Base-by-base conservation (phyloP, 2,888 invertebrate species). In the Caenorhabditis uteleia region DNA sequence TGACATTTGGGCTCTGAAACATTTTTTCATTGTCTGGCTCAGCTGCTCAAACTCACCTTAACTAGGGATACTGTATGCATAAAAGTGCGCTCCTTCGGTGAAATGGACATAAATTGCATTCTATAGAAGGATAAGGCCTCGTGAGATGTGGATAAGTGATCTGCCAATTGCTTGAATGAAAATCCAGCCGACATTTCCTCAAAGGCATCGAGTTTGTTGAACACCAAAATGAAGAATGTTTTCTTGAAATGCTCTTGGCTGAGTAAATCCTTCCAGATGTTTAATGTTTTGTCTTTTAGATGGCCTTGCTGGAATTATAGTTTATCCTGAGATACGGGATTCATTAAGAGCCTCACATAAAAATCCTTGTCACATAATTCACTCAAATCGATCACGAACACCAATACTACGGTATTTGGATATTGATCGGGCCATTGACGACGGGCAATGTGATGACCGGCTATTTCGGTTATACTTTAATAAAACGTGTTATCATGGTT, bases 401-500 rank as follows among this genome's bases (percentile, higher is more conserved):
- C 46, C 16, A 74, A 36, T 4, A 68, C 59, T 5, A 33, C 44
- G 1, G 67, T 65, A n/a, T 68, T 54, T 10, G 44, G 46, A 46
- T 62, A 74, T 40, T 56, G 67, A 4, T 65, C 56, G 12, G 48
- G 10, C 75, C 75, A 75, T 16, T 34, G 36, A 3, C 57, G 39
- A 31, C 75, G 48, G 51, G 65, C 71, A 25, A 75, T 60, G 48
- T 75, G 75, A 44, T 75, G 73, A 8, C 75, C 75, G 8, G 75
- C 74, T 21, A 75, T 59, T 43, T 75, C 75, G 43, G 62, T 42
- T 8, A 75, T 27, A 21, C 73, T 73, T 45, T 23, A 68, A 57
- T n/a, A 46, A 29, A 42, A 33, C 36, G 1, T 6, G 26, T 44
- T 36, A 29, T 56, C 18, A 29, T 36, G 16, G 26, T 40, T 25